These are phyloP conservation scores for Pararge aegeria DNA, from an alignment of 1,140 invertebrate genomes.

Conservation along the genomic window DNA sequence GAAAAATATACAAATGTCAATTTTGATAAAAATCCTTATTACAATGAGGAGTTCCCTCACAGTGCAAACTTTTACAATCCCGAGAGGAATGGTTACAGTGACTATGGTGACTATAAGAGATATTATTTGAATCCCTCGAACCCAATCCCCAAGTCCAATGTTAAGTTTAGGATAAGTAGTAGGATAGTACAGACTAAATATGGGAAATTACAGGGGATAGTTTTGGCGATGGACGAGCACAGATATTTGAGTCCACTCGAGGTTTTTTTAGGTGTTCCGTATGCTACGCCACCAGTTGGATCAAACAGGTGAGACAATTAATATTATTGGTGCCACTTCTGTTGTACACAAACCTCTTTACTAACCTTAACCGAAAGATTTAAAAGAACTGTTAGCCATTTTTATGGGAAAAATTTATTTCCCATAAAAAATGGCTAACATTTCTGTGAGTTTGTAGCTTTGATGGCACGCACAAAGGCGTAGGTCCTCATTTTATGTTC, in stretches of 20 bases:
- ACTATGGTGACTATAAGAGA: conserved; percentile 70
- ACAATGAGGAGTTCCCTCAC: conserved; percentile 60
- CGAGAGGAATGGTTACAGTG: conserved; percentile 61
- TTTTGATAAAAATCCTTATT: conserved; percentile 66
- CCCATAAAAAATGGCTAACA: too few species aligned
- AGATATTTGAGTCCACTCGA: conserved; percentile 88
- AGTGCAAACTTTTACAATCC: conserved; percentile 59
- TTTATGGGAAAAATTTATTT: too few species aligned
- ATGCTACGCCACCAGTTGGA: conserved; percentile 94
- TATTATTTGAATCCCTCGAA: conserved; percentile 66
- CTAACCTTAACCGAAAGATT: too few species aligned
- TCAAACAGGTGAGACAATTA: conserved; percentile 82
- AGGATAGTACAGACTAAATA: conserved; percentile 90
- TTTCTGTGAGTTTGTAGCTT: too few species aligned
- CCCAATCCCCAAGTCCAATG: conserved; percentile 61
- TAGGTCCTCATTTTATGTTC: too few species aligned
- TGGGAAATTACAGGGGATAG: conserved; percentile 89
- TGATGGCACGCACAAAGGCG: too few species aligned
- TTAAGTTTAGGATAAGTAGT: conserved; percentile 83
- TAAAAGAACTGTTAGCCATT: too few species aligned
- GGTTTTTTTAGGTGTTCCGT: conserved; percentile 96
- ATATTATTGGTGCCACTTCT: too few species aligned
- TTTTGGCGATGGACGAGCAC: conserved; percentile 86
- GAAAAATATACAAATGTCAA: conserved; percentile 61
- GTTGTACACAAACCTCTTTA: too few species aligned